Base-by-base conservation (phyloP, 2,113 vertebrate species). In the Aramus guarauna region DNA sequence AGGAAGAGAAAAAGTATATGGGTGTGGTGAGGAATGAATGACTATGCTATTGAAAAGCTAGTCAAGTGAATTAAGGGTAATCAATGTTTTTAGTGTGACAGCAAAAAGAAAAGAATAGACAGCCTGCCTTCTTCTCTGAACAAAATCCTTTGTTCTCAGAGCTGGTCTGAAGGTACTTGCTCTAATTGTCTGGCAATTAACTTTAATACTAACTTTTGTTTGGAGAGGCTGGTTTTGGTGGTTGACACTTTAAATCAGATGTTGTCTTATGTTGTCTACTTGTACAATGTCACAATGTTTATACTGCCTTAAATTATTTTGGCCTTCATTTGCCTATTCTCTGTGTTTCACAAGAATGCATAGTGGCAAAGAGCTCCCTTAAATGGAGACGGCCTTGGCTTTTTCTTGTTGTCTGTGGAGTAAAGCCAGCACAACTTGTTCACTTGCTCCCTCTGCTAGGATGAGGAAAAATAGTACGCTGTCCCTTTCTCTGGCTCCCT, bases 371-470 rank as follows among this genome's bases (percentile, higher is more conserved):
- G 34, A 69, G 47, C 30, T 88, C 21, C 36, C n/a, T 84, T 81
- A 56, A 92, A n/a, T 29, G 27, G 76, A 62, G 73, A 20, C 2
- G 4, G 56, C 68, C 73, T 88, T 71, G 76, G 66, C 77, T 92
- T 39, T 68, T 23, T 67, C 58, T 64, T 64, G 16, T 32, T 91
- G 74, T 56, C 72, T 66, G n/a, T 85, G 76, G 88, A 88, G 13
- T 34, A 37, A 48, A 93, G 95, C 90, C 92, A 89, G 74, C 60
- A 91, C 72, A 75, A 3, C 56, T 93, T 83, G 83, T 75, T 94
- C 76, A 12, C 39, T 95, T 88, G n/a, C 19, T 84, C 6, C 7
- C 34, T 67, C 43, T 36, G 32, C 32, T 48, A 34, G 41, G 59
- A 62, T 9, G 29, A 56, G 34, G 27, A 3, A 30, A 75, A 63